Base-by-base conservation (phyloP, 2,797 vertebrate species). In the Ptychadena robeensis region DNA sequence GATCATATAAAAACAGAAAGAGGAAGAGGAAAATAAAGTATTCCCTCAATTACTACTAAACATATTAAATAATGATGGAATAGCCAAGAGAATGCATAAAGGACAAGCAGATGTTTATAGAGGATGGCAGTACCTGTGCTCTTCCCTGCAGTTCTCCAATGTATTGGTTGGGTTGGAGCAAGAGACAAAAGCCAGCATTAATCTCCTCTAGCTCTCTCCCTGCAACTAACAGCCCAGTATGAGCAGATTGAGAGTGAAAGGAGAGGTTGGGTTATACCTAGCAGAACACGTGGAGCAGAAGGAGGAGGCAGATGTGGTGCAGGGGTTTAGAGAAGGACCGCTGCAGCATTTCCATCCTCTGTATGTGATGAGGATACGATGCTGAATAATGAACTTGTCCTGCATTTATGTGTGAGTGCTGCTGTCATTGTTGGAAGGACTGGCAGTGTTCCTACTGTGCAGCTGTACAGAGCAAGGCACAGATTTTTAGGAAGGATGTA, bases 231-330 rank as follows among this genome's bases (percentile, higher is more conserved):
- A 80, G 73, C 57, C 65, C 77, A 64, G 72, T 73, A 75, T 85
- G 37, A 84, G 71, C 82, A 63, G 82, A 25, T 59, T 25, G 34
- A 75, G 82, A 75, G 65, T 76, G 78, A 44, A 57, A 75, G 48
- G 64, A 66, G 72, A 76, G 78, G 83, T 48, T 63, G 76, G 83
- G 53, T 44, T 75, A 75, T 75, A 85, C 83, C 57, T 71, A 65
- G 32, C 15, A 85, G 65, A 70, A 61, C 83, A 80, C 72, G 72
- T 80, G 83, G 57, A 85, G 72, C 30, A 69, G 66, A 78, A 76
- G 81, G 73, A 67, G 78, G 72, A 44, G 78, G 61, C 63, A n/a
- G 63, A 63, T 57, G 40, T 74, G 71, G 44, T 74, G 71, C 80
- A 82, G 80, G 64, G 64, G 59, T 37, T 40, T 37, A 38, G 30